Evolutionary conservation across 2,797 vertebrate species (phyloP), one percentile per base, ranked within the genome.

Genomic region (Tragopan temminckii): DNA sequence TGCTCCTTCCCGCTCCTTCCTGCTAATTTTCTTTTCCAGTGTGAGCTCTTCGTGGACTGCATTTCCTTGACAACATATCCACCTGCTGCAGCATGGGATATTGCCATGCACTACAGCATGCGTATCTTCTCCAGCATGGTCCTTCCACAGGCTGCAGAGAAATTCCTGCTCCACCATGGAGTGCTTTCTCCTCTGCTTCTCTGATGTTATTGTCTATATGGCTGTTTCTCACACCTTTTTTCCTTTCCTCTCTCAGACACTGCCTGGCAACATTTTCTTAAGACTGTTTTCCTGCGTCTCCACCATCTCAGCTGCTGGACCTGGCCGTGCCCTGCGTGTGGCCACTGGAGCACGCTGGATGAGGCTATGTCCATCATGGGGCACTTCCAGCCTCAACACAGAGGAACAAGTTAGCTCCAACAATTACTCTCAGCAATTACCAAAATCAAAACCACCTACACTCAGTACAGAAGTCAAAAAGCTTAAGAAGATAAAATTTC

Each of bases 331-430:
- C 21, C 38, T 40, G 31, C 2, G 11, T 0, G 1, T 6, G 16
- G n/a, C 23, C 3, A 2, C 1, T 45, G 25, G 24, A 64, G n/a
- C 19, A 5, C 1, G 6, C 33, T 63, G 35, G 36, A 42, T 20
- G 6, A 1, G 0, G 25, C n/a, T 42, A 4, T 11, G n/a, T 21
- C 29, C 50, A 53, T 53, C 16, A 36, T 5, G 0, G 1, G 45
- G 45, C n/a, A 59, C 45, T 10, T 45, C 13, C 2, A 1, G 36
- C 53, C 21, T 23, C 8, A 40, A 40, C 48, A 40, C 33, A 43
- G 14, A 48, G 17, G 36, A 40, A 24, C 7, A 5, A 2, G 10
- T 5, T 3, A 1, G 17, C 1, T 17, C 7, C 33, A 12, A 29
- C 33, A 53, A 17, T 7, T 2, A 2, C n/a, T 27, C n/a, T 18